Evolutionary conservation across 2,113 vertebrate genomes (phyloP).

Genomic region (Phalacrocorax pelagicus): DNA sequence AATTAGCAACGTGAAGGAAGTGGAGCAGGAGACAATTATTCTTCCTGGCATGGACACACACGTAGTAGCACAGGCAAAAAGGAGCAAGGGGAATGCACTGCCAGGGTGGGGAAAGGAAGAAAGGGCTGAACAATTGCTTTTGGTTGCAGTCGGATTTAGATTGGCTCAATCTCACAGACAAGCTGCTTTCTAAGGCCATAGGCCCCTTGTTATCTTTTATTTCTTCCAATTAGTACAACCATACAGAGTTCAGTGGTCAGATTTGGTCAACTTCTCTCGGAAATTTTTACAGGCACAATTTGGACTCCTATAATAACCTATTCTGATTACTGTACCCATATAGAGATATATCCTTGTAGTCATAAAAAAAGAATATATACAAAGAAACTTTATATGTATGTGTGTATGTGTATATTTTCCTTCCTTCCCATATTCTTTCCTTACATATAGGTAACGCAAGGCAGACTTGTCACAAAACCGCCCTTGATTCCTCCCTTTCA

Average conservation of each 20-base stretch:
- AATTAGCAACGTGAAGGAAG: neutral
- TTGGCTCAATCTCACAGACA: neutral
- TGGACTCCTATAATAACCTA: neutral
- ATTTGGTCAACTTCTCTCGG: neutral
- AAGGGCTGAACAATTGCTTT: neutral
- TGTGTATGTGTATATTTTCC: neutral
- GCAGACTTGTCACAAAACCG: neutral
- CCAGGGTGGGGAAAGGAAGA: neutral
- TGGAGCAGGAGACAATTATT: neutral
- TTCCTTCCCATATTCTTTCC: neutral
- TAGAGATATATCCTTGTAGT: neutral
- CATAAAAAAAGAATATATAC: neutral
- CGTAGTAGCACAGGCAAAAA: neutral
- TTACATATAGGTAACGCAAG: neutral
- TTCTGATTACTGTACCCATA: neutral
- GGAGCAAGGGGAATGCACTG: rapidly evolving
- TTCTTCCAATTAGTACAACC: neutral
- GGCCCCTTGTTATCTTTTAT: neutral
- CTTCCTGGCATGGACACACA: neutral
- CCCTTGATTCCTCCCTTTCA: neutral
- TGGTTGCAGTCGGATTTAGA: neutral
- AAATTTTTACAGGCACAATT: neutral
- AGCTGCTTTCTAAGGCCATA: neutral
- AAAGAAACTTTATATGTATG: neutral
- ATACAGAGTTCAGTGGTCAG: neutral